These are phyloP conservation scores for Caenorhabditis latens DNA, from an alignment of 1,140 invertebrate genomes.

Conservation along the genomic window DNA sequence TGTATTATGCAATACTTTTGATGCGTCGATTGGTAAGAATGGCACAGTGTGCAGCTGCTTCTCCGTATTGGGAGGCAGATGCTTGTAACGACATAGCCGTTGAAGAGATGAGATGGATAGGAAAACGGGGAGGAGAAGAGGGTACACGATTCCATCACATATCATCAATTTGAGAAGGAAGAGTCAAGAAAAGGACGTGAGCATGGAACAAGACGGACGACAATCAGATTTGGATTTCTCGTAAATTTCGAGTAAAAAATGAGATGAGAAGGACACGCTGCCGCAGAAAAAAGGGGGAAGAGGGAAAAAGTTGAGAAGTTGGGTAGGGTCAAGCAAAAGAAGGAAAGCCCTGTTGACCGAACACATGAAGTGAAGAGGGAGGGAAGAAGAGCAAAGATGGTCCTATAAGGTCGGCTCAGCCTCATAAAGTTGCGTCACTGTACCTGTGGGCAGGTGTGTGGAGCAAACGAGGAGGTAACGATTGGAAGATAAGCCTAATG, in stretches of 20 bases:
- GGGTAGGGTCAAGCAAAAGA: slow-evolving; percentile 19
- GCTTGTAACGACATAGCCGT: slow-evolving; percentile 54
- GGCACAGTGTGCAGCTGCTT: slow-evolving; percentile 38
- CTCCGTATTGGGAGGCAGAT: background rate
- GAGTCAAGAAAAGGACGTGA: slow-evolving; percentile 39
- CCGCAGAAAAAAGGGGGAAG: background rate
- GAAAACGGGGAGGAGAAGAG: background rate
- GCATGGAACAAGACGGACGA: background rate
- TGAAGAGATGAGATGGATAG: slow-evolving; percentile 4
- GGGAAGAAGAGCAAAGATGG: slow-evolving; percentile 17
- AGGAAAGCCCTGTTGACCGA: slow-evolving; percentile 28
- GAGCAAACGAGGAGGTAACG: slow-evolving; percentile 21
- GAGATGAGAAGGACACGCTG: too few species aligned
- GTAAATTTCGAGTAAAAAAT: slow-evolving; percentile 37
- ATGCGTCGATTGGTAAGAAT: slow-evolving; percentile 1
- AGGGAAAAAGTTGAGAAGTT: background rate
- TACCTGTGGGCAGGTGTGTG: slow-evolving; percentile 49
- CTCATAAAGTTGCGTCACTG: slow-evolving; percentile 45
- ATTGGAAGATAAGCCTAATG: slow-evolving; percentile 28
- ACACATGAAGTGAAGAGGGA: background rate
- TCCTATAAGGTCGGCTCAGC: slow-evolving; percentile 28
- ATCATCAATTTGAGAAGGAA: slow-evolving; percentile 50
- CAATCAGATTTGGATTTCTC: slow-evolving; percentile 18
- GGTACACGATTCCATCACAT: slow-evolving; percentile 49
- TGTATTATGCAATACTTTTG: slow-evolving; percentile 46